Evolutionary conservation across 2,113 vertebrate species (phyloP).

Genomic region (Hydropotes inermis): DNA sequence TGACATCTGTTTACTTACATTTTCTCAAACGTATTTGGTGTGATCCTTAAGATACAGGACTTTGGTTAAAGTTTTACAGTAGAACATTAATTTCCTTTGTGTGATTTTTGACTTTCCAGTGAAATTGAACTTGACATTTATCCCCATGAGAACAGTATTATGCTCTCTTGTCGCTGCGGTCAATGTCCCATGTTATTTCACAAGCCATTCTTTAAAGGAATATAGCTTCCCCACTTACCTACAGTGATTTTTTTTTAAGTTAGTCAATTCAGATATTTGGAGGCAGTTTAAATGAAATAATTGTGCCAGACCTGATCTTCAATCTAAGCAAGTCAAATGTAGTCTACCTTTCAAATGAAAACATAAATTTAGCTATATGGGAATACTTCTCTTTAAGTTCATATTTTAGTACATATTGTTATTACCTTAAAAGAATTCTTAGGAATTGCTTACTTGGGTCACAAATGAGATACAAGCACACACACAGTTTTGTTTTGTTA

Average conservation of each 20-base stretch:
- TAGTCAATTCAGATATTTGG: not conserved
- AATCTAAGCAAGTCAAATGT: not conserved
- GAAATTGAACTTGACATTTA: not conserved
- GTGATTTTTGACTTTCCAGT: not conserved
- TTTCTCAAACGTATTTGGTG: not conserved
- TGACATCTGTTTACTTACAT: not conserved
- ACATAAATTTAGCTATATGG: not conserved
- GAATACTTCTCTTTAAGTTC: not conserved
- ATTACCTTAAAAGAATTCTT: not conserved
- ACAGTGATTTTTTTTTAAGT: not conserved
- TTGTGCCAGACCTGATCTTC: not conserved
- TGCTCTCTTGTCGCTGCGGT: not conserved
- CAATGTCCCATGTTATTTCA: not conserved
- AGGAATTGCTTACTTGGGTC: not conserved
- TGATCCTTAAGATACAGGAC: not conserved
- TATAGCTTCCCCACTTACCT: not conserved
- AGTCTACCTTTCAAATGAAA: not conserved
- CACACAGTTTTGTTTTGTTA: not conserved
- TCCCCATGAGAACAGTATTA: not conserved
- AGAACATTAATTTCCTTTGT: not conserved
- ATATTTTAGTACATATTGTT: not conserved
- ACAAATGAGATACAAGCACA: not conserved
- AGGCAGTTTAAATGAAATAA: not conserved
- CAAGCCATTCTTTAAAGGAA: not conserved
- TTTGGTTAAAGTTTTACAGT: not conserved